Base-by-base conservation (phyloP, 2,888 invertebrate species). In the Charanyca ferruginea region DNA sequence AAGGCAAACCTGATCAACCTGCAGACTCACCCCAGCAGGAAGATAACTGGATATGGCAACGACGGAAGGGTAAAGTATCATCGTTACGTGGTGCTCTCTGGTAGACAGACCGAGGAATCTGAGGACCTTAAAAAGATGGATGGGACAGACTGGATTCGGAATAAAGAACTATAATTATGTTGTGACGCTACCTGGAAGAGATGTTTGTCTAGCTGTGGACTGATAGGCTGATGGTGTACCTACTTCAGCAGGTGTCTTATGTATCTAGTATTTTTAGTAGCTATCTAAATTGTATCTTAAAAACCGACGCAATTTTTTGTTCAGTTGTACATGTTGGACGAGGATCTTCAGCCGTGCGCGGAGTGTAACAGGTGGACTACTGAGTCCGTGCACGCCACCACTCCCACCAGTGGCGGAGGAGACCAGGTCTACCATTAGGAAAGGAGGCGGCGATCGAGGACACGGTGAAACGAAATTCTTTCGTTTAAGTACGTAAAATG, bases 261-360 rank as follows among this genome's bases (percentile, higher is more conserved):
- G 32, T 32, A 32, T 32, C 9, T 11, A 32, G 32, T 9, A n/a
- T n/a, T n/a, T n/a, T n/a, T n/a, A n/a, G n/a, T n/a, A n/a, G n/a
- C n/a, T n/a, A n/a, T n/a, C n/a, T n/a, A n/a, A n/a, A n/a, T n/a
- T n/a, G n/a, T n/a, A n/a, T n/a, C n/a, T n/a, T n/a, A 4, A 13
- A 8, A 22, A n/a, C 44, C 60, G 13, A 38, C 6, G 9, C 8
- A 51, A 18, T 44, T 2, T 52, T 32, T 48, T 28, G 6, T 22
- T 7, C 22, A 94, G 94, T 22, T 90, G 32, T 94, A 94, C 77
- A 79, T 82, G 81, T 55, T 93, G 85, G 92, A 90, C 49, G 89
- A 89, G 20, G 90, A 89, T n/a, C 49, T 90, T 9, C 80, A 83
- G 73, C 91, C 94, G 6, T 94, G 94, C 60, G 42, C 66, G 22